phyloP scores from a whole-genome alignment of 2,113 vertebrate species.

The Xiphophorus hellerii region DNA sequence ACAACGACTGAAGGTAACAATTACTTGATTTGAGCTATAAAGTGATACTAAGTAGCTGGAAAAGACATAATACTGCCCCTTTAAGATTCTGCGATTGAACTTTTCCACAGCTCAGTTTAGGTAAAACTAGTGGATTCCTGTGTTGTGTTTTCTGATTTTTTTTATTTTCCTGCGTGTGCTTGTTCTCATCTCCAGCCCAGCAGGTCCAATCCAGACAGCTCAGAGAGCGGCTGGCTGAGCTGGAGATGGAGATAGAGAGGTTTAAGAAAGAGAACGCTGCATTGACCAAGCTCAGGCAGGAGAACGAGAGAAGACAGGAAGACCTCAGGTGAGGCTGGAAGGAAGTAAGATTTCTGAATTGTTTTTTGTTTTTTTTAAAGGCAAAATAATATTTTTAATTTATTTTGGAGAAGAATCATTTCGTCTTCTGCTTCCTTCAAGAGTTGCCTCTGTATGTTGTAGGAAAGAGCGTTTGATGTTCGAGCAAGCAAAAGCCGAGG shows the following conservation, averaged over 20 bases:
- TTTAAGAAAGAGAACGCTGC: conserved; percentile 90
- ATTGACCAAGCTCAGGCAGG: conserved; percentile 85
- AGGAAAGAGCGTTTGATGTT: conserved; percentile 90
- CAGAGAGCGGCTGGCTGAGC: conserved; percentile 85
- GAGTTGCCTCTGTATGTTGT: conserved; percentile 1
- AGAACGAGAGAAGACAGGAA: conserved; percentile 84
- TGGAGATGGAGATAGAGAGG: conserved; percentile 92
- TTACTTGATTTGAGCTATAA: no score
- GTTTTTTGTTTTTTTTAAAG: neutral
- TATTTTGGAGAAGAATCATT: neutral
- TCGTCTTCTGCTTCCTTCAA: neutral
- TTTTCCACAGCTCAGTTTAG: neutral
- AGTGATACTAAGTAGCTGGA: no score
- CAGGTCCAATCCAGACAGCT: conserved; percentile 83
- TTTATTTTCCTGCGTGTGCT: neutral
- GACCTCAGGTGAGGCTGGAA: conserved; percentile 80
- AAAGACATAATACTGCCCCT: no score
- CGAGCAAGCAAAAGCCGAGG: conserved; percentile 85
- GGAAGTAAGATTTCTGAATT: neutral
- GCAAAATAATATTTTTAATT: neutral
- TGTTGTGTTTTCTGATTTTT: neutral
- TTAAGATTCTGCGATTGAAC: no score
- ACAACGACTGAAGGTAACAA: no score
- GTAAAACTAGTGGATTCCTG: neutral
- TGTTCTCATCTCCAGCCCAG: conserved; percentile 70